phyloP scores from a whole-genome alignment of 2,888 invertebrate species.

The Oscheius sp. region DNA sequence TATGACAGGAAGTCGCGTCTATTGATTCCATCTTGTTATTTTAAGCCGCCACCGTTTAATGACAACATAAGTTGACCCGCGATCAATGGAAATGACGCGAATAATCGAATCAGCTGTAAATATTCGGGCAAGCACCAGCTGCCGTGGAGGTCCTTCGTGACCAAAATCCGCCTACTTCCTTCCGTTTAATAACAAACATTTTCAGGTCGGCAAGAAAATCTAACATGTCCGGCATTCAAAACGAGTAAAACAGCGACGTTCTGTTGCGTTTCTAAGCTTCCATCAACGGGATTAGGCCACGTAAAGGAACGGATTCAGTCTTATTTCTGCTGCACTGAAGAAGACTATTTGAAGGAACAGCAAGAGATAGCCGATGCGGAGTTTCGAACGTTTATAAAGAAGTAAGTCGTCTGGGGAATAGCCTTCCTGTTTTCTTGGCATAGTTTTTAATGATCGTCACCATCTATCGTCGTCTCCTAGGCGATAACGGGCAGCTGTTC shows the following conservation, averaged over 20 bases:
- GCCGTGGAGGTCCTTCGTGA: not conserved
- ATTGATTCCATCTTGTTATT: slow-evolving; percentile 25
- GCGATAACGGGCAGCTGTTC: slow-evolving; percentile 13
- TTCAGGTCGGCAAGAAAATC: slow-evolving; percentile 32
- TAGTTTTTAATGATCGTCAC: not conserved
- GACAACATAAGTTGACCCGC: not conserved
- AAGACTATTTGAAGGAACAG: slow-evolving; percentile 47
- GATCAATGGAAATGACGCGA: slow-evolving; percentile 2
- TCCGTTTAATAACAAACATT: not conserved
- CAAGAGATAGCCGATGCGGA: slow-evolving; percentile 47
- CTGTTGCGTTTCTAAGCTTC: slow-evolving; percentile 51
- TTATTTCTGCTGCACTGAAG: slow-evolving; percentile 43
- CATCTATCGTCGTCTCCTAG: not conserved
- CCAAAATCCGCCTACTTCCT: not conserved
- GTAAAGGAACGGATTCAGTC: slow-evolving; percentile 37
- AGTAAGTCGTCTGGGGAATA: slow-evolving; percentile 35
- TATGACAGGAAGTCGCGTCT: too few species aligned
- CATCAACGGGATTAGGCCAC: slow-evolving; percentile 35
- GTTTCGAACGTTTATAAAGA: slow-evolving; percentile 44
- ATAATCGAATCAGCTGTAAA: slow-evolving; percentile 4
- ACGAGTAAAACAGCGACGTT: slow-evolving; percentile 40
- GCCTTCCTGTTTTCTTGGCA: not conserved
- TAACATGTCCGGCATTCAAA: slow-evolving; percentile 55
- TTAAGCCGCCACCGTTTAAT: not conserved
- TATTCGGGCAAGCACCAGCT: slow-evolving; percentile 2